These are phyloP conservation scores for Drosophila niveifrons DNA, from an alignment of 2,888 invertebrate genomes.

Conservation along the genomic window DNA sequence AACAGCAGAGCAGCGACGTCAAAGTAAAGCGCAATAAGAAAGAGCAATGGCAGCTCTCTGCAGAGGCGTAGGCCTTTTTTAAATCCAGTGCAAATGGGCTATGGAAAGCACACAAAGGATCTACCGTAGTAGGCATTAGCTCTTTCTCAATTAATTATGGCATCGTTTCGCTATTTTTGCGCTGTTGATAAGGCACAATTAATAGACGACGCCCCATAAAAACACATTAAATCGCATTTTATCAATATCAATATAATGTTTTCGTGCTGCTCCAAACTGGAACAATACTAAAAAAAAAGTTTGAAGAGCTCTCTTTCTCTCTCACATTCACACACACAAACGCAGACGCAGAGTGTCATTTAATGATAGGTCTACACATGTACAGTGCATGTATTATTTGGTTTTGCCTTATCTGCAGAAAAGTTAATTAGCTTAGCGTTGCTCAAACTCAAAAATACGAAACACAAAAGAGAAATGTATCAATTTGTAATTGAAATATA, in stretches of 20 bases:
- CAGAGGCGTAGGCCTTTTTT: conserved; percentile 51
- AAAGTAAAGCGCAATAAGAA: conserved; percentile 51
- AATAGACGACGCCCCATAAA: conserved; percentile 59
- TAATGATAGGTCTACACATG: conserved; percentile 19
- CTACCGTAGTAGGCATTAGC: neutral
- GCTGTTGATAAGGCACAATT: conserved; percentile 57
- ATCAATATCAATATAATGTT: conserved; percentile 62
- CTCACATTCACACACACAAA: conserved; percentile 11
- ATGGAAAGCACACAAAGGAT: conserved; percentile 22
- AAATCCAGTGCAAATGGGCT: neutral
- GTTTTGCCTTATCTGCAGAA: conserved; percentile 53
- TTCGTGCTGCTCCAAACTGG: conserved; percentile 23
- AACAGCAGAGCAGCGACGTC: conserved; percentile 27
- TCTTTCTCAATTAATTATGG: neutral
- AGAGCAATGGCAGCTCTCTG: conserved; percentile 64
- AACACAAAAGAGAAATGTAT: conserved; percentile 19
- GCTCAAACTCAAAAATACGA: conserved; percentile 26
- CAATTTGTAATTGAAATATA: conserved; percentile 1
- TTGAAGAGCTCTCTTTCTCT: conserved; percentile 29
- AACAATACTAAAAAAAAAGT: conserved; percentile 13
- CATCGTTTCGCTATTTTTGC: neutral
- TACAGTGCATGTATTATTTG: conserved; percentile 18
- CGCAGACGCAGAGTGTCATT: conserved; percentile 15
- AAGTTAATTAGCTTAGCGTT: conserved; percentile 50
- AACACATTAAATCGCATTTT: conserved; percentile 54